Evolutionary conservation across 1,140 invertebrate genomes (phyloP), one percentile per base, ranked within the genome.

Genomic region (Aphelenchoides fujianensis): DNA sequence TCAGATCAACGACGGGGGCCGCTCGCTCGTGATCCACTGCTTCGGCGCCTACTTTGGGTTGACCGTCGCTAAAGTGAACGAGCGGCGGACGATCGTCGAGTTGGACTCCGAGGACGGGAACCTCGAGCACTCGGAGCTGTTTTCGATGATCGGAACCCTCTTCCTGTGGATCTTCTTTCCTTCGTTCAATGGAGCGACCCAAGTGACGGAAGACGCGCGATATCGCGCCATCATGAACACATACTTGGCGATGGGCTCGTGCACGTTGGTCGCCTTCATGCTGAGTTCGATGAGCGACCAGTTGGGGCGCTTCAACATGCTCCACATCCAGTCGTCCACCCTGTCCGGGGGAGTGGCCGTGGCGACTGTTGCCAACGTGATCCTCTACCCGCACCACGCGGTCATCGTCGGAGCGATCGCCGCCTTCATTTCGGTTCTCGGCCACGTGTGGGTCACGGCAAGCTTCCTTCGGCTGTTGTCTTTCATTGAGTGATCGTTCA

Each of bases 11-110:
- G 89, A 90, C 77, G 85, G 88, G 35, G 89, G 95, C 19, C 93
- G 91, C 68, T 95, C 94, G 0, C 94, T 97, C 83, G 92, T 91
- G 66, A 91, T 97, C 57, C 95, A 97, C 78, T 89, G 90, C 0
- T 97, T 97, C 83, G 95, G 95, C 0, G 94, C 94, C 23, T 97
- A 97, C 85, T 98, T 96, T 84, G 95, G 94, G 2, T 35, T 78
- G 16, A 67, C 78, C 30, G 77, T 61, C 7, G 74, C 76, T 1
- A 79, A 80, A 71, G 69, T 78, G 12, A 72, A 53, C 54, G 74
- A 76, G 7, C 34, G 70, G 23, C 70, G 37, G 9, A 66, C 69
- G 19, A 64, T 79, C 35, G 57, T 74, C 5, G 80, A 74, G 53
- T 54, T 77, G 12, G 82, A 84, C 66, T 70, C 63, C 19, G 55